Evolutionary conservation across 2,113 vertebrate genomes (phyloP).

Genomic region (Carettochelys insculpta): DNA sequence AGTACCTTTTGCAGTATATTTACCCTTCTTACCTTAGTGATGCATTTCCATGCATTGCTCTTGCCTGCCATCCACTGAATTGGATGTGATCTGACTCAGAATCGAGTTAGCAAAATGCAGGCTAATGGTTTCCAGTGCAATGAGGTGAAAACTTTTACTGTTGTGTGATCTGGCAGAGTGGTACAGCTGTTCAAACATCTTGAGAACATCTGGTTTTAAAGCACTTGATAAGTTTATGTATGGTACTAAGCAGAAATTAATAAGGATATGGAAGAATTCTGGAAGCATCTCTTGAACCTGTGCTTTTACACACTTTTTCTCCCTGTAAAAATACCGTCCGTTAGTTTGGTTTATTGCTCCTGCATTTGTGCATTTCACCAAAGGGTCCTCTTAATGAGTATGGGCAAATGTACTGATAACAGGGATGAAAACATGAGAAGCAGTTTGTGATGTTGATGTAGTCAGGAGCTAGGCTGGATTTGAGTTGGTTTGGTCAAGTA

Average conservation of each 20-base stretch:
- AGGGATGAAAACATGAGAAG: neutral
- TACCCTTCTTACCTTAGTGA: neutral
- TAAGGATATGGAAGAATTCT: neutral
- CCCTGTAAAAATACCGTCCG: neutral
- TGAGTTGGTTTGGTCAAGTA: neutral
- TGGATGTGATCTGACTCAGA: accelerated
- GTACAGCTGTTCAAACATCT: neutral
- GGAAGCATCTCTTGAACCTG: neutral
- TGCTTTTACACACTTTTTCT: neutral
- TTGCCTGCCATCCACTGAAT: neutral
- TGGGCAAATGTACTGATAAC: neutral
- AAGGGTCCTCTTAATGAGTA: accelerated
- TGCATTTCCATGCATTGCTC: neutral
- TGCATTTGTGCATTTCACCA: neutral
- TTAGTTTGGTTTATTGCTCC: neutral
- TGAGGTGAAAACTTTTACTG: neutral
- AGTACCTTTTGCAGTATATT: neutral
- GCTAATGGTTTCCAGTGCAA: too few relatives aligned
- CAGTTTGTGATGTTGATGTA: neutral
- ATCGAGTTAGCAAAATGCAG: neutral
- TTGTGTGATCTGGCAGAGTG: neutral
- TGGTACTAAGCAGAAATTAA: neutral
- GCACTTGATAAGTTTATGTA: neutral
- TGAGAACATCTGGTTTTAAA: neutral
- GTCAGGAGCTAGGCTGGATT: neutral